Conservation (phyloP, 2,113 vertebrate genomes). For the Pelvicachromis taeniatus region DNA sequence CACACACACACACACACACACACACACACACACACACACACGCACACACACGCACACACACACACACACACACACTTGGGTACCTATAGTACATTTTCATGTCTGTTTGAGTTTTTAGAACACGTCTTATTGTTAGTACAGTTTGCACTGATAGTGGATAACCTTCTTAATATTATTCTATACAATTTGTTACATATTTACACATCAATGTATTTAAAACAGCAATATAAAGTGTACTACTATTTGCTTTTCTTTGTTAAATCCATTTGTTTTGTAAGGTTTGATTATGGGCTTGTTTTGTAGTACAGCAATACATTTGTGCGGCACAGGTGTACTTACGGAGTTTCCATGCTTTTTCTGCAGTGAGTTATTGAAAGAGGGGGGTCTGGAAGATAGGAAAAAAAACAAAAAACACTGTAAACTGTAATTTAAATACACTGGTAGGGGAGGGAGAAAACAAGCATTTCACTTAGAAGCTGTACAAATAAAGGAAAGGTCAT, state of each 20-base stretch:
- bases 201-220: not conserved
- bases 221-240: not conserved
- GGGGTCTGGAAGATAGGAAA: constrained; percentile 80
- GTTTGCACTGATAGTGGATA: not conserved
- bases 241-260: not conserved
- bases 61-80: not conserved
- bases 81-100: not conserved
- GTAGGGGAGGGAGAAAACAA: not conserved
- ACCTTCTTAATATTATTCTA: not conserved
- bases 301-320: not conserved
- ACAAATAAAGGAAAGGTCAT: not conserved
- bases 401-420: not conserved
- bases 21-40: too few species aligned
- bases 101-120: not conserved
- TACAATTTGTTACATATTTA: not conserved
- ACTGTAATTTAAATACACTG: not conserved
- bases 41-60: too few species aligned
- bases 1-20: not conserved
- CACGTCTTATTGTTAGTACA: not conserved
- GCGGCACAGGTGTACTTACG: constrained; percentile 81
- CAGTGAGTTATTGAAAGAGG: constrained; percentile 96
- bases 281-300: not conserved
- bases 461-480: not conserved
- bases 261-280: not conserved
- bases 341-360: constrained; percentile 96